These are phyloP conservation scores for Gallinago nigripennis DNA, from an alignment of 2,797 vertebrate species.

Conservation along the genomic window DNA sequence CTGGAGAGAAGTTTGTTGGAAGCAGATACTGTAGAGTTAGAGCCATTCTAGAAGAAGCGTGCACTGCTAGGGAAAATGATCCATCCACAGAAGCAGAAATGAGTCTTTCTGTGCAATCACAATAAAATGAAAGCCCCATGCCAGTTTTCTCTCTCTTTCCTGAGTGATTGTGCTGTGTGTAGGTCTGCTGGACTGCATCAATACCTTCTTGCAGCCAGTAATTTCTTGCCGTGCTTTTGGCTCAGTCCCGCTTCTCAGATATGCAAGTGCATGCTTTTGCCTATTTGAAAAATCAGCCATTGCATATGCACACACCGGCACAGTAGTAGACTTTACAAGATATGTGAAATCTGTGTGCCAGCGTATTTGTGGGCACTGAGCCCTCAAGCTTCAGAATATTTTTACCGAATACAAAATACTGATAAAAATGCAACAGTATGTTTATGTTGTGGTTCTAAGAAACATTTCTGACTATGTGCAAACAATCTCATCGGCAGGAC, in stretches of 20 bases:
- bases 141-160: not conserved
- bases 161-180: not conserved
- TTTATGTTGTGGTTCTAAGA: not conserved
- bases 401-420: constrained; percentile 10
- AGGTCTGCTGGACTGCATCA: constrained; percentile 3
- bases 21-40: constrained; percentile 57
- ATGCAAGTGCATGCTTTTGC: not conserved
- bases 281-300: constrained; percentile 4
- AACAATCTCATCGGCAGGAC: constrained; percentile 2
- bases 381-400: constrained; percentile 58
- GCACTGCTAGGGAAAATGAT: constrained; percentile 23
- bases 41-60: not conserved
- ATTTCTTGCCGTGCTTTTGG: not conserved
- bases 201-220: not conserved
- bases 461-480: constrained; percentile 39
- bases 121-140: not conserved
- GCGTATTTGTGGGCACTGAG: constrained; percentile 47
- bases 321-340: constrained; percentile 2
- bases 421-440: constrained; percentile 54
- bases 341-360: not conserved
- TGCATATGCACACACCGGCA: not conserved
- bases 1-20: constrained; percentile 60
- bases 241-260: not conserved
- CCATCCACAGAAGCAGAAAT: constrained; percentile 24
- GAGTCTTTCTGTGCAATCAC: not conserved